Evolutionary conservation across 2,797 vertebrate species (phyloP).

Genomic region (Sarcophilus harrisii): DNA sequence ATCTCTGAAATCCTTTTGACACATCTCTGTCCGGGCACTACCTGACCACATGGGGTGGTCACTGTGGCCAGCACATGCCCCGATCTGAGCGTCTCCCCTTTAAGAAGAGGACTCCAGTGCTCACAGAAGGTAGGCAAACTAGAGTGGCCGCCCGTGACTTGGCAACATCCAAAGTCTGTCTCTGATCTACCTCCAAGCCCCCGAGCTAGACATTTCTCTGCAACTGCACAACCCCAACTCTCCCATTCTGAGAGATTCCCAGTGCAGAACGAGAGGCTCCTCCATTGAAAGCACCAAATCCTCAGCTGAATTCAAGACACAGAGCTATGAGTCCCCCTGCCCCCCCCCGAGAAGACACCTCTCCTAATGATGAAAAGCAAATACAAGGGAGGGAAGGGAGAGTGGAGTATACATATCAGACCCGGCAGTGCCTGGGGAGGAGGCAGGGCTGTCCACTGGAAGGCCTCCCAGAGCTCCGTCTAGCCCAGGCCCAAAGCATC

Average conservation of each 20-base stretch:
- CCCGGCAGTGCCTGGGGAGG: too few relatives aligned
- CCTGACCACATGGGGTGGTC: not conserved
- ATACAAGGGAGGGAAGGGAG: not conserved
- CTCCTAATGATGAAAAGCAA: not conserved
- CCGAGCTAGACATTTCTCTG: not conserved
- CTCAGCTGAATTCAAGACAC: not conserved
- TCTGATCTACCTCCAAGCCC: not conserved
- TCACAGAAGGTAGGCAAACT: conserved; percentile 7
- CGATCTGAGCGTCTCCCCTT: conserved; percentile 13
- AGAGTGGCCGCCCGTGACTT: not conserved
- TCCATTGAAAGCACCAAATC: not conserved
- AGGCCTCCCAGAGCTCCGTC: not conserved
- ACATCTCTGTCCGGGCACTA: conserved; percentile 20
- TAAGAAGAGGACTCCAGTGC: conserved; percentile 34
- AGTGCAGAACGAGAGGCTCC: not conserved
- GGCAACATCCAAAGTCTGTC: not conserved
- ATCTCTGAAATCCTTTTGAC: conserved; percentile 40
- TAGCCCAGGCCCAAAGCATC: not conserved
- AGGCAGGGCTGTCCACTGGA: not conserved
- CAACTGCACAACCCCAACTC: not conserved
- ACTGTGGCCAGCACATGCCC: not conserved
- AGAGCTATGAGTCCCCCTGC: not conserved
- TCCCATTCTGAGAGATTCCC: not conserved
- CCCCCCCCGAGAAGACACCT: not conserved
- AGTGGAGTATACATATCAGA: not conserved